Evolutionary conservation across 1,140 invertebrate genomes (phyloP), one percentile per base, ranked within the genome.

Genomic region (Ceratosolen fusciceps): DNA sequence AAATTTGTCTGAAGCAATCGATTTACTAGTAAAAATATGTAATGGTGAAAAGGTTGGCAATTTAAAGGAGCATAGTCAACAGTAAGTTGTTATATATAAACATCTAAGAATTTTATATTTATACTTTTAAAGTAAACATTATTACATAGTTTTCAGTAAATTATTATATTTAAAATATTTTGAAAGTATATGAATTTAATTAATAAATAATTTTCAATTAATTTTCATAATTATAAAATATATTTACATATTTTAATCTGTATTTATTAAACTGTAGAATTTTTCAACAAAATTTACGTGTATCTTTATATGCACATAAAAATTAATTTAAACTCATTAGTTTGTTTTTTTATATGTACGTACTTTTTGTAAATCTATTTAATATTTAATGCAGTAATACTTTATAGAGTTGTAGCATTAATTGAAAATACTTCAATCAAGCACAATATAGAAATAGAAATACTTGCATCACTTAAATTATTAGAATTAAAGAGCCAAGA

Each of bases 401-500:
- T 74, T 49, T 52, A 74, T 60, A 88, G 87, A 71, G 81, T 84
- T 8, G 80, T 86, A 5, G 19, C 67, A 24, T 60, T 82, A 39
- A 81, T 90, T 49, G 39, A 74, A 37, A 82, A 74, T 5, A 83
- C 81, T 73, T 83, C 81, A 12, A 68, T 85, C 0, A 62, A 80
- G 21, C 77, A 82, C 34, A 85, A 77, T 74, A 72, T 87, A n/a
- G 60, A 88, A 75, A 80, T 84, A 19, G 79, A 85, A 60, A 82
- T 94, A 49, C 76, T 84, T 54, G 68, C 86, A 16, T 85, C 88
- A 58, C 85, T 92, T 26, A 4, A 83, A 43, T 84, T 86, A 34
- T 90, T 92, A 24, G 85, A 87, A 16, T n/a, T 3, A 1, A 4
- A 9, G 52, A 74, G 80, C 82, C 87, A 87, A 84, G 81, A 81